Evolutionary conservation across 2,113 vertebrate species (phyloP), one percentile per base, ranked within the genome.

Genomic region (Menidia beryllina): DNA sequence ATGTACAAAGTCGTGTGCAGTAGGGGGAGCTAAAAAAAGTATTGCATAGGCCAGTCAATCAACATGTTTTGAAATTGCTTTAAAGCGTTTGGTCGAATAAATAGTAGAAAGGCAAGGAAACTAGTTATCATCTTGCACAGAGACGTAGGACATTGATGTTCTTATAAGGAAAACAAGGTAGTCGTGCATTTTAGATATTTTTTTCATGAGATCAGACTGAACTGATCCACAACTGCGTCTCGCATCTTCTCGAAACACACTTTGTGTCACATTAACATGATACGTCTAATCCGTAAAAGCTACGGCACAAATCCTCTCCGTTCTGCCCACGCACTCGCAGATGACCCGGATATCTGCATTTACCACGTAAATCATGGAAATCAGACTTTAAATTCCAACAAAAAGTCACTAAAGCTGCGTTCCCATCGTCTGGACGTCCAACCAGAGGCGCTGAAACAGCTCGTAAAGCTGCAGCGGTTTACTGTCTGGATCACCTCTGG

Each of bases 401-500:
- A 53, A n/a, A 64, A 61, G 51, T 20, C 66, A 41, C 49, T 56
- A 25, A n/a, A 41, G 39, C 21, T 36, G 26, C 11, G 25, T 6
- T 60, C 25, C 30, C 27, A 57, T 63, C 19, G 58, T 25, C 23
- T 23, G 1, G 19, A 14, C 15, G 41, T 56, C 54, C 23, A 52
- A 53, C 24, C 23, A 3, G 75, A 36, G 47, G 47, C 38, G n/a
- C 27, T 27, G 45, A 48, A 23, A 34, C 50, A n/a, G 13, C 25
- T 72, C 55, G 69, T 73, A 27, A 23, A 72, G 39, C 61, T 48
- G n/a, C 69, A 45, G 55, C 38, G 39, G 36, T 64, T 74, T 34
- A 7, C 36, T 63, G 38, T 26, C 25, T 21, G 58, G 10, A n/a
- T 27, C 61, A 69, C 65, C 69, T 69, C 69, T 49, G 47, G 65